A percentile compares a stretch with the other conserved stretches of the same genome.
Evolutionary conservation across 2,113 vertebrate genomes (phyloP).

Genomic region (Salvelinus namaycush): DNA sequence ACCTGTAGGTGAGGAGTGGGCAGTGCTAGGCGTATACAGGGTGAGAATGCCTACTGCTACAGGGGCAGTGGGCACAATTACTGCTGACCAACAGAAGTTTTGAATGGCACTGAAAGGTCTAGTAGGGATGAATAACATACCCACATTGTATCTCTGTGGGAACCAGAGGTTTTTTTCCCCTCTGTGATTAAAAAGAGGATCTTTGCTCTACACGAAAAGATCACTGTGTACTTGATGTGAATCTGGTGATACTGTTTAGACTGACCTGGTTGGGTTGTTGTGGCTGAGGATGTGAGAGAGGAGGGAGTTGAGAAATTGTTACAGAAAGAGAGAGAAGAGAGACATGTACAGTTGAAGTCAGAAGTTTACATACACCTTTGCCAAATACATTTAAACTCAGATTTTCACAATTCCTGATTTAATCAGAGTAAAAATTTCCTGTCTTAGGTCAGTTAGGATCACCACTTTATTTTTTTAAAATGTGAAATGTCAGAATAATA

Average conservation of each 20-base stretch:
- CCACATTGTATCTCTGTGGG: constrained; percentile 57
- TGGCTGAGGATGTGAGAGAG: background rate
- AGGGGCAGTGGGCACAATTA: constrained; percentile 50
- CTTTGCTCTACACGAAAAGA: background rate
- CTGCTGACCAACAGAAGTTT: constrained; percentile 69
- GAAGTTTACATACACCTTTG: too few relatives aligned
- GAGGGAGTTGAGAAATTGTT: background rate
- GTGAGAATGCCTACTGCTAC: constrained; percentile 22
- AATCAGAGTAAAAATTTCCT: too few relatives aligned
- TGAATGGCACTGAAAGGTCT: constrained; percentile 77
- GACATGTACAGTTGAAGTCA: background rate
- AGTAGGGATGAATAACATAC: constrained; percentile 66
- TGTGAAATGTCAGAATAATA: too few relatives aligned
- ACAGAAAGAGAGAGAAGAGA: background rate
- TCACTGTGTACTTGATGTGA: background rate
- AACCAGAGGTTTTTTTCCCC: background rate
- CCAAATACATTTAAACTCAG: too few relatives aligned
- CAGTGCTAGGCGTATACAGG: constrained; percentile 45
- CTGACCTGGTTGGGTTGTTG: background rate
- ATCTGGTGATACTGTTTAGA: background rate
- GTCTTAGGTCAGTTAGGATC: too few relatives aligned
- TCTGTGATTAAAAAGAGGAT: background rate
- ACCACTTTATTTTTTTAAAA: too few relatives aligned
- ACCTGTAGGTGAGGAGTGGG: constrained; percentile 18
- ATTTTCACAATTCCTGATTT: too few relatives aligned